phyloP scores from a whole-genome alignment of 2,888 invertebrate species.

The Rapana venosa region DNA sequence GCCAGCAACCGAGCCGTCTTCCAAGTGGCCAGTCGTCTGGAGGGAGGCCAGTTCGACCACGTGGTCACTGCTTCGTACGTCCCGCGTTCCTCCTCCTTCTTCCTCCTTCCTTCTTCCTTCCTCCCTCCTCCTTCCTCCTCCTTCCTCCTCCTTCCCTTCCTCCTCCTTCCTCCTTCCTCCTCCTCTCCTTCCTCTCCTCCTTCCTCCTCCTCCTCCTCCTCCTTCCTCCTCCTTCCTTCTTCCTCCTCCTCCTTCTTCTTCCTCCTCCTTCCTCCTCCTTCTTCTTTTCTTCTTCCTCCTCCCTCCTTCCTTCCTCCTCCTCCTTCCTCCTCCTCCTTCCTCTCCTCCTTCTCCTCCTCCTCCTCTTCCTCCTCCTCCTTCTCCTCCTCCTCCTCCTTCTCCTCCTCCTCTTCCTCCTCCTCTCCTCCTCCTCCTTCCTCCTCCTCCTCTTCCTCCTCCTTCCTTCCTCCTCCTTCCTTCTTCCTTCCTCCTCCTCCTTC shows the following conservation, averaged over 20 bases:
- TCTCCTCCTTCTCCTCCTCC: too few relatives aligned
- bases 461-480: too few relatives aligned
- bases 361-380: too few relatives aligned
- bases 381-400: too few relatives aligned
- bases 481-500: too few relatives aligned
- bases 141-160: not conserved
- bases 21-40: not conserved
- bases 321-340: too few relatives aligned
- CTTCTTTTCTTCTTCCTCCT: too few relatives aligned
- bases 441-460: too few relatives aligned
- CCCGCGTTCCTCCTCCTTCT: not conserved
- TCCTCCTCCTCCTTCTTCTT: not conserved
- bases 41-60: conserved; percentile 26
- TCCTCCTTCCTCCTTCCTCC: not conserved
- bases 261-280: too few relatives aligned
- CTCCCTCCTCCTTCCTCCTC: not conserved
- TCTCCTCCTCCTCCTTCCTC: too few relatives aligned
- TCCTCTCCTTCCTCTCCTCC: not conserved
- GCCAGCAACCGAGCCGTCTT: not conserved
- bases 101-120: not conserved
- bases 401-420: too few relatives aligned
- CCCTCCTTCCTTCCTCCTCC: too few relatives aligned
- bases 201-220: not conserved
- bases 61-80: conserved; percentile 22
- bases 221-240: not conserved